Evolutionary conservation across 2,113 vertebrate genomes (phyloP), one percentile per base, ranked within the genome.

Genomic region (Morphnarchus princeps): DNA sequence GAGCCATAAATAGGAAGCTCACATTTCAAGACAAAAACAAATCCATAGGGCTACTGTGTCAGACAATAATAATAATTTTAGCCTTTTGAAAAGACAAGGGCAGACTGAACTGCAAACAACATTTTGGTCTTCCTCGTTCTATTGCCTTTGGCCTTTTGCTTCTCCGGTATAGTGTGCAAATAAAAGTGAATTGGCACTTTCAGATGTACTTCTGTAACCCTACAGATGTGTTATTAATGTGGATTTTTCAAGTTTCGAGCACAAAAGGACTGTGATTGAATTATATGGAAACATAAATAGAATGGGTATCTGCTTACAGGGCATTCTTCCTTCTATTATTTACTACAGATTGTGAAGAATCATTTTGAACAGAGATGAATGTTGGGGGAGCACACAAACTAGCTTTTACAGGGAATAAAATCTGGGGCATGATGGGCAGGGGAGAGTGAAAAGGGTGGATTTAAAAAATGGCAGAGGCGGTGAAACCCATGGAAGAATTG

Each of bases 51-150:
- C 69, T 89, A 29, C 38, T 55, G 11, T 76, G 77, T 79, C 32
- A 76, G 57, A 52, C 49, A 91, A 81, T 80, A 95, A 76, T 85
- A 90, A 93, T 85, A 89, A 73, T 69, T 96, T 93, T 66, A 89
- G 54, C 17, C 29, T 81, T 96, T 91, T 87, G 66, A 59, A 92
- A 96, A 86, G 74, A 71, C 62, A 77, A 74, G n/a, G 40, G 66
- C 50, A 93, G 66, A 63, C 67, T 79, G 55, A 93, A 88, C 42
- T 67, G 34, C 47, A 94, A 94, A 79, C 54, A 80, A 9, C 9
- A 45, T 69, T 96, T 88, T 65, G 22, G n/a, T 63, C 21, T 72
- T 87, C 22, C 43, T 89, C 5, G 0, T 95, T 90, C 77, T 86
- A 17, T 82, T 95, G 62, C 78, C 47, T 88, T 78, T 87, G 69